Evolutionary conservation across 1,140 invertebrate species (phyloP), one percentile per base, ranked within the genome.

Genomic region (Pogonomyrmex californicus): DNA sequence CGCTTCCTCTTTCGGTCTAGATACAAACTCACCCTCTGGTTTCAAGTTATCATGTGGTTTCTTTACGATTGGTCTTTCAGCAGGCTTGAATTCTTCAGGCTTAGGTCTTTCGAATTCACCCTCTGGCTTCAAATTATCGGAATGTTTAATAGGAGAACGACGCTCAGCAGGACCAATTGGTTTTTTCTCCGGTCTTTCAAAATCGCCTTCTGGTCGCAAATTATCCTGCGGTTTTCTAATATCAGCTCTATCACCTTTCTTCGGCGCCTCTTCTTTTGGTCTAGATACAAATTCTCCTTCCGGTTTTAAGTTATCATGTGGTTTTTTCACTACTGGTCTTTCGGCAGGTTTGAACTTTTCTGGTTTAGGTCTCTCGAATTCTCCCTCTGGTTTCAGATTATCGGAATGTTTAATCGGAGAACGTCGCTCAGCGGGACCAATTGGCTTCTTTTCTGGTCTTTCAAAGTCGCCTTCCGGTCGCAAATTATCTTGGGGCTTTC

Each of bases 141-240:
- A 87, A 58, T 96, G 96, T 93, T 96, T 96, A 33, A 97, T 96
- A n/a, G 96, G 95, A 85, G 96, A 95, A 1, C 96, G 93, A 88
- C 96, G 93, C 90, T 97, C 97, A 2, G 94, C 95, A 66, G 94
- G 95, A 17, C 95, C 95, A 36, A 96, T 17, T 68, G 95, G 79
- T 54, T 23, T 54, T 23, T 92, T 93, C 10, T 90, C 65, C 0
- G 94, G 92, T 4, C 91, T 76, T 1, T 96, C 96, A 92, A 97
- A 97, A 38, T 97, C 96, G 14, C 97, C 97, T 94, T 97, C 97
- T 6, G 96, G 96, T 94, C 96, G 96, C 0, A 97, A 92, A 94
- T 97, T 97, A 92, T 97, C 97, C 78, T 95, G 94, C 33, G 96
- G 94, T 82, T 90, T 96, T 68, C 95, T 96, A 0, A 96, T 95